These are phyloP conservation scores for Coregonus clupeaformis DNA, from an alignment of 2,113 vertebrate genomes.

Conservation along the genomic window DNA sequence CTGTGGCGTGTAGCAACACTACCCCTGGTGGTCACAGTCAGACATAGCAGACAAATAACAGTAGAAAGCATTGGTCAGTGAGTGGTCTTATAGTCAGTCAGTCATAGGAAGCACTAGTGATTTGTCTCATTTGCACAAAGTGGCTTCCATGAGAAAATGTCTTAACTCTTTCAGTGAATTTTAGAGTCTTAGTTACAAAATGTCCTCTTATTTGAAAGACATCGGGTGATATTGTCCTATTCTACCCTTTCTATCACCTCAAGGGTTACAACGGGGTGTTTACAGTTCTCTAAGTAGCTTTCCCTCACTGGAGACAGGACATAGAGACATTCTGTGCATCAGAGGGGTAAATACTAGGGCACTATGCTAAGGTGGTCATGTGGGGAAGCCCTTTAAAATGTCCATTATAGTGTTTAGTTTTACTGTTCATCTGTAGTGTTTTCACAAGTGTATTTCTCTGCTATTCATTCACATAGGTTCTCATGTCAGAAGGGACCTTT, in stretches of 20 bases:
- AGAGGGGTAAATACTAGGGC: constrained; percentile 24
- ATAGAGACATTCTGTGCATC: not conserved
- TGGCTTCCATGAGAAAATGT: not conserved
- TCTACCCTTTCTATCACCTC: not conserved
- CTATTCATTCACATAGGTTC: not conserved
- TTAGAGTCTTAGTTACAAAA: not conserved
- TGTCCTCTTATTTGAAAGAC: not conserved
- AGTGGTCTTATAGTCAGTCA: not conserved
- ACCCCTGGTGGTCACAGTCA: constrained; percentile 60
- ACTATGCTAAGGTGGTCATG: constrained; percentile 50
- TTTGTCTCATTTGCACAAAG: not conserved
- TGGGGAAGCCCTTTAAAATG: constrained; percentile 35
- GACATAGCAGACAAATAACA: constrained; percentile 22
- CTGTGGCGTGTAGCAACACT: constrained; percentile 36
- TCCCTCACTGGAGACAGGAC: too few species aligned
- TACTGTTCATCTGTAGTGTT: constrained; percentile 1
- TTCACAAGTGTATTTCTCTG: not conserved
- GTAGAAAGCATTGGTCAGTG: constrained; percentile 8
- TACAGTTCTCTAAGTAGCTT: constrained; percentile 37
- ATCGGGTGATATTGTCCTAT: not conserved
- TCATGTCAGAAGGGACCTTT: not conserved
- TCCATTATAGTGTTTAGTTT: not conserved
- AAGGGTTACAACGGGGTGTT: not conserved
- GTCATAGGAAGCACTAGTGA: constrained; percentile 38
- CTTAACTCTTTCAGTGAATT: not conserved